Percentiles rank a stretch among this genome's conserved stretches.
Conservation (phyloP, 1,140 invertebrate genomes). For the Brachionus plicatilis region DNA sequence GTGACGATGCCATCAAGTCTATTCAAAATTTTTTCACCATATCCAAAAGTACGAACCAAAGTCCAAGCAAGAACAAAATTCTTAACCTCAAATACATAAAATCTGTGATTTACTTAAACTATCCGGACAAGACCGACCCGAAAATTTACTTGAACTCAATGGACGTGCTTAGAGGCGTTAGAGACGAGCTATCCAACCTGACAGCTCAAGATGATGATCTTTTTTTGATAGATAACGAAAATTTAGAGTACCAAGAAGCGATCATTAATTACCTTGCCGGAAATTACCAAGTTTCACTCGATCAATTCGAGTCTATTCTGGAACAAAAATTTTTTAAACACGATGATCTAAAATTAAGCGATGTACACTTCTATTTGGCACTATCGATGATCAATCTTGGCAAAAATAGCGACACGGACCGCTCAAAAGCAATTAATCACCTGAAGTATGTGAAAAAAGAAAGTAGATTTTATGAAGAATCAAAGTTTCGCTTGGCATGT, state of each 20-base stretch:
- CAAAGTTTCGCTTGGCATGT: background rate
- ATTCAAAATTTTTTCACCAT: background rate
- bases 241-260: conserved; percentile 19
- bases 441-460: conserved; percentile 30
- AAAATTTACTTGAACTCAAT: conserved; percentile 12
- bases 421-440: background rate
- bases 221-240: background rate
- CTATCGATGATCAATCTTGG: background rate
- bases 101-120: conserved; percentile 12
- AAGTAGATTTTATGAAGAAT: background rate
- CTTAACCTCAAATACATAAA: conserved; percentile 2
- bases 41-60: background rate
- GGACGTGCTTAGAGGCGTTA: background rate
- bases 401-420: background rate
- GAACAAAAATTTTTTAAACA: background rate
- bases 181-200: background rate
- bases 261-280: background rate
- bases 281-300: background rate
- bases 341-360: background rate
- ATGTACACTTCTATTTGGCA: conserved; percentile 15
- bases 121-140: background rate
- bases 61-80: background rate
- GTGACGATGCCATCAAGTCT: background rate
- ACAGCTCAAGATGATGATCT: background rate
- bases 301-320: background rate